Conservation (phyloP, 2,113 vertebrate genomes). For the Chaenogobius annularis region DNA sequence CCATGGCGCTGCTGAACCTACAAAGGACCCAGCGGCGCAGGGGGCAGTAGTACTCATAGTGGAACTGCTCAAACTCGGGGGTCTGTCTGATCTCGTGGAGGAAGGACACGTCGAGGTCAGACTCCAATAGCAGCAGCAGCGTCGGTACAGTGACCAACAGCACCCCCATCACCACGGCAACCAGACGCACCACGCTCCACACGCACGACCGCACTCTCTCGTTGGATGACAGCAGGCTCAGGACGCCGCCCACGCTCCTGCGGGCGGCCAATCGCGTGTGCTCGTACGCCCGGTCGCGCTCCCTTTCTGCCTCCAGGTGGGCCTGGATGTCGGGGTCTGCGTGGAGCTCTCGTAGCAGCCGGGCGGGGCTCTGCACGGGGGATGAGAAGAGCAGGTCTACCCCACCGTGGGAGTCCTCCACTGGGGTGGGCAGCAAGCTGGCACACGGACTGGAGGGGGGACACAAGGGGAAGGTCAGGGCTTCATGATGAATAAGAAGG, state of each 20-base stretch:
- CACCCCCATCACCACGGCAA: constrained; percentile 84
- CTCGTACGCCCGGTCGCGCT: constrained; percentile 85
- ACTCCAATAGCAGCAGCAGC: constrained; percentile 93
- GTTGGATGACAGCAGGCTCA: constrained; percentile 84
- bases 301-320: constrained; percentile 87
- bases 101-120: constrained; percentile 94
- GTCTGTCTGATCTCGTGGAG: constrained; percentile 97
- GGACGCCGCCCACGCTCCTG: constrained; percentile 62
- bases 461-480: background rate
- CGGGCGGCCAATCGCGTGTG: constrained; percentile 80
- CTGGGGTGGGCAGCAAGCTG: constrained; percentile 91
- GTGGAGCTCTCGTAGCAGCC: constrained; percentile 85
- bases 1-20: constrained; percentile 84
- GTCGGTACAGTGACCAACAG: constrained; percentile 70
- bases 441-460: constrained; percentile 81
- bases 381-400: constrained; percentile 91
- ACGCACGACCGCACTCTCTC: constrained; percentile 85
- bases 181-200: constrained; percentile 87
- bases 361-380: constrained; percentile 83
- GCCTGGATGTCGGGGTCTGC: constrained; percentile 88
- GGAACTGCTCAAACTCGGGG: constrained; percentile 97
- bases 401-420: constrained; percentile 84
- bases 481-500: no score
- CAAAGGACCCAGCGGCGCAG: constrained; percentile 92
- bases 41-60: constrained; percentile 96